Evolutionary conservation across 2,797 vertebrate genomes (phyloP).

Genomic region (Poeciliopsis gracilis): DNA sequence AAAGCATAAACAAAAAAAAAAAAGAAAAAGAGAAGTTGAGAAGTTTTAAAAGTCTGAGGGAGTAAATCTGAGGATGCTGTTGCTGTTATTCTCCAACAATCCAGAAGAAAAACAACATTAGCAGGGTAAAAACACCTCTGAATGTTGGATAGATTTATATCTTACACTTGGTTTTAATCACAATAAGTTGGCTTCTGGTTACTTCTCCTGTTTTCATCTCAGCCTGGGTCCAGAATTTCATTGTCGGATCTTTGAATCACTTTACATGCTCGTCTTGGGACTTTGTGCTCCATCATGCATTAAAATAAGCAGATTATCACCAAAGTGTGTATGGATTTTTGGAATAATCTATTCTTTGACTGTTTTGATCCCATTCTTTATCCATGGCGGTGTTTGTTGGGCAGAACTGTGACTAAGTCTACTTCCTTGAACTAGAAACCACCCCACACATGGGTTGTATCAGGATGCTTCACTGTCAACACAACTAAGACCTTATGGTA

Average conservation of each 20-base stretch:
- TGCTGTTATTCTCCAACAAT: background rate
- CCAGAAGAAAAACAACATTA: background rate
- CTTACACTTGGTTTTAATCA: background rate
- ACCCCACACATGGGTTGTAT: slow-evolving; percentile 1
- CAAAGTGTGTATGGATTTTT: background rate
- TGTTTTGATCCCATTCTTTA: background rate
- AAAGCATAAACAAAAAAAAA: background rate
- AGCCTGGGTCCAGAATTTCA: too few relatives aligned
- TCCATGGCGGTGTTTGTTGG: background rate
- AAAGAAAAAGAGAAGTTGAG: background rate
- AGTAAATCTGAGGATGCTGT: background rate
- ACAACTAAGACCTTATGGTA: background rate
- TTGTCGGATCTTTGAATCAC: background rate
- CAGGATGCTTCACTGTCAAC: background rate
- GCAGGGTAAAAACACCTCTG: background rate
- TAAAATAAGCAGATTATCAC: background rate
- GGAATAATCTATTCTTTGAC: background rate
- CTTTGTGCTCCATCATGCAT: background rate
- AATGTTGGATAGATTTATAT: background rate
- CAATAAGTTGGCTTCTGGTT: background rate
- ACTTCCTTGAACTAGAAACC: background rate
- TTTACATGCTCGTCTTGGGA: background rate
- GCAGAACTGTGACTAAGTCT: background rate
- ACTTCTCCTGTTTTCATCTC: background rate
- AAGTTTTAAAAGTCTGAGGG: slow-evolving; percentile 2